phyloP scores from a whole-genome alignment of 1,140 invertebrate species.

The Habropoda laboriosa region DNA sequence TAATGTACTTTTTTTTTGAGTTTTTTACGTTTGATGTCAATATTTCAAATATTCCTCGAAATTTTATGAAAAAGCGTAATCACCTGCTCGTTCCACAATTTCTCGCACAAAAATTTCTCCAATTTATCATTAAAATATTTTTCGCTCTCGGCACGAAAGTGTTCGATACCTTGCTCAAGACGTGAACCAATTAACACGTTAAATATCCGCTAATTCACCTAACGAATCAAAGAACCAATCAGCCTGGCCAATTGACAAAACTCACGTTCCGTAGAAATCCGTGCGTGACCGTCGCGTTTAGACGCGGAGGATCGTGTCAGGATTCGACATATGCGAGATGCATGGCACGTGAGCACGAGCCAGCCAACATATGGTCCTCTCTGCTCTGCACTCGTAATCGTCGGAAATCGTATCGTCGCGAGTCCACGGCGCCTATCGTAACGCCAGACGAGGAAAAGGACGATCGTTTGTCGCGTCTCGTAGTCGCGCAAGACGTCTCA shows the following conservation, averaged over 20 bases:
- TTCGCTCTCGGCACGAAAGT: no score
- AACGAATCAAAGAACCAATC: neutral
- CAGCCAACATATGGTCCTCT: slow-evolving; percentile 48
- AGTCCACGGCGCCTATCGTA: neutral
- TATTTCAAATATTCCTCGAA: no score
- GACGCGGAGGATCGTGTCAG: slow-evolving; percentile 37
- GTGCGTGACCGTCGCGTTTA: slow-evolving; percentile 69
- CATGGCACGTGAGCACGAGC: neutral
- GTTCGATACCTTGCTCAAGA: no score
- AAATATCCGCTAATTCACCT: no score
- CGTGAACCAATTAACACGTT: no score
- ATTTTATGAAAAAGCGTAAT: no score
- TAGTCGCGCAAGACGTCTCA: slow-evolving; percentile 11
- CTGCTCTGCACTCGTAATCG: slow-evolving; percentile 35
- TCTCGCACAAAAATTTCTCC: no score
- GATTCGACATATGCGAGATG: slow-evolving; percentile 47
- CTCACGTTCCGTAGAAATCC: neutral
- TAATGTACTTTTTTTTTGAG: no score
- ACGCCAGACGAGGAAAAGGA: neutral
- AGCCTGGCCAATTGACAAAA: slow-evolving; percentile 1
- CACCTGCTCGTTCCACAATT: no score
- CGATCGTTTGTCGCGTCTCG: slow-evolving; percentile 32
- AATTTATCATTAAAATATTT: no score
- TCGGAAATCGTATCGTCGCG: slow-evolving; percentile 27
- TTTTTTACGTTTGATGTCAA: no score